A percentile compares a stretch with the other conserved stretches of the same genome.
These are phyloP conservation scores for Caenorhabditis briggsae DNA, from an alignment of 1,140 invertebrate species.

Conservation along the genomic window DNA sequence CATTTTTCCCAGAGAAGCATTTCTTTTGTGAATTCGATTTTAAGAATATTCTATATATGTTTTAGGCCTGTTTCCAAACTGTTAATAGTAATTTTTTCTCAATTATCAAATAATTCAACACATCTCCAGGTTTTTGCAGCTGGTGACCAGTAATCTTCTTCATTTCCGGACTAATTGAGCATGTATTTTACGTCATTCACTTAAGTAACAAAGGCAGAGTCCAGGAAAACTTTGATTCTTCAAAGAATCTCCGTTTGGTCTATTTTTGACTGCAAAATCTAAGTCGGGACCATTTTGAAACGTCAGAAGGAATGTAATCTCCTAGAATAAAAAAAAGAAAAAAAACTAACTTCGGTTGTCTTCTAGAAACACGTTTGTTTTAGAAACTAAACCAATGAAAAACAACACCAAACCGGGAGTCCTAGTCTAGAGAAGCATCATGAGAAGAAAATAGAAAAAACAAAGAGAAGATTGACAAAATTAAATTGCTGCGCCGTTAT, in stretches of 20 bases:
- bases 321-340: too few relatives aligned
- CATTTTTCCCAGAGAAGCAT: too few relatives aligned
- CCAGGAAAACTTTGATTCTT: slow-evolving; percentile 4
- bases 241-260: neutral
- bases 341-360: too few relatives aligned
- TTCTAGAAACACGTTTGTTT: neutral
- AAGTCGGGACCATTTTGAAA: neutral
- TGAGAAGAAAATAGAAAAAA: neutral
- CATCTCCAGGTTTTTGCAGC: neutral
- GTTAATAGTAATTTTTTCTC: too few relatives aligned
- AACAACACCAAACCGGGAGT: neutral
- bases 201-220: neutral
- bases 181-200: neutral
- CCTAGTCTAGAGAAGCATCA: neutral
- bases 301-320: too few relatives aligned
- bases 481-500: slow-evolving; percentile 46
- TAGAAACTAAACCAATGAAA: neutral
- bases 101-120: neutral
- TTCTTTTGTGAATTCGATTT: too few relatives aligned
- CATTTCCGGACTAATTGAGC: slow-evolving; percentile 19
- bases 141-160: neutral
- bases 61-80: neutral
- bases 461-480: slow-evolving; percentile 42
- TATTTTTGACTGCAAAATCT: neutral
- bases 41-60: too few relatives aligned